Evolutionary conservation across 2,113 vertebrate species (phyloP).

Genomic region (Neodontobutis hainanensis): DNA sequence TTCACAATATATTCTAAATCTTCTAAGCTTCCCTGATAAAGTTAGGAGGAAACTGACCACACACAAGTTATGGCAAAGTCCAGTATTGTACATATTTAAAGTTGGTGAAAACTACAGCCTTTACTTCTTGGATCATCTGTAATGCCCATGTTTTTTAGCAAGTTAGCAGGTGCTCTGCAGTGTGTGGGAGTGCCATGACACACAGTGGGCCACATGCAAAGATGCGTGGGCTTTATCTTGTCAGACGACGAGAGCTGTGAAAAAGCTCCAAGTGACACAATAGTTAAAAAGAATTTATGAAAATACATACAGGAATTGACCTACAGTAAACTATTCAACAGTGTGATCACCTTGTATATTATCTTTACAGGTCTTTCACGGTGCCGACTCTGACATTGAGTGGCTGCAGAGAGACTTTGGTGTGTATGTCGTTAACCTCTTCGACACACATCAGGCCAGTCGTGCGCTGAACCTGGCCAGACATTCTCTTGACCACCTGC

Average conservation of each 20-base stretch:
- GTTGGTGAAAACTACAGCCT: slow-evolving; percentile 7
- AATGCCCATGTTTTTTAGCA: slow-evolving; percentile 20
- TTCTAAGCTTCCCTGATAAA: not conserved
- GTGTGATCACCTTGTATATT: not conserved
- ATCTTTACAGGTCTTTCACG: slow-evolving; percentile 87
- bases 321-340: not conserved
- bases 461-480: slow-evolving; percentile 88
- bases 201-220: slow-evolving; percentile 50
- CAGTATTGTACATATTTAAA: not conserved
- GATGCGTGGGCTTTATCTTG: slow-evolving; percentile 41
- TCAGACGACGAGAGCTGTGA: slow-evolving; percentile 26
- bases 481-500: slow-evolving; percentile 91
- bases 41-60: not conserved
- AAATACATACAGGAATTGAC: not conserved
- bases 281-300: slow-evolving; percentile 11
- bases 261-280: slow-evolving; percentile 27
- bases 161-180: slow-evolving; percentile 24
- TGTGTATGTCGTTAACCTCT: slow-evolving; percentile 93
- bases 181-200: slow-evolving; percentile 49
- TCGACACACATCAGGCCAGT: slow-evolving; percentile 95
- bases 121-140: slow-evolving; percentile 12
- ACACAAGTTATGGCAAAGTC: not conserved
- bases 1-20: not conserved
- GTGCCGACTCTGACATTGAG: slow-evolving; percentile 93
- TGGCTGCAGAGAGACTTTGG: slow-evolving; percentile 98